Evolutionary conservation across 2,888 invertebrate species (phyloP).

Genomic region (Pyrrhopygopsis socrates): DNA sequence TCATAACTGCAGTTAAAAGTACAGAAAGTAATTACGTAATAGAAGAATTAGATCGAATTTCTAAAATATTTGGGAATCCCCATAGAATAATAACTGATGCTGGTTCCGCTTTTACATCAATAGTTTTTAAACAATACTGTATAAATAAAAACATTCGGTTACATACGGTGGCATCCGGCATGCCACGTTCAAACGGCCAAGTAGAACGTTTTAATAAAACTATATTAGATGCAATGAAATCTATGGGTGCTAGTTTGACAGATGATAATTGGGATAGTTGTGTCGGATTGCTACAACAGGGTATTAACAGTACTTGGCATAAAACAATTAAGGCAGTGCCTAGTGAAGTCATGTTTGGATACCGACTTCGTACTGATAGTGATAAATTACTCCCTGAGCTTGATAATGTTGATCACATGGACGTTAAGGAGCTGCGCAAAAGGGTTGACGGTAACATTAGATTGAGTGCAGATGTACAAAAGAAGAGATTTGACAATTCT

Average conservation of each 20-base stretch:
- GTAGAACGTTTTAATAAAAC: slow-evolving; percentile 86
- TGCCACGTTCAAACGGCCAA: slow-evolving; percentile 85
- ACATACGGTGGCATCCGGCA: not conserved
- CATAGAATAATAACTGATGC: not conserved
- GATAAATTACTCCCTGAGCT: not conserved
- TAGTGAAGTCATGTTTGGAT: slow-evolving; percentile 83
- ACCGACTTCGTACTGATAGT: slow-evolving; percentile 37
- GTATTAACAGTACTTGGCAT: slow-evolving; percentile 84
- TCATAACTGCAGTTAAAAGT: not conserved
- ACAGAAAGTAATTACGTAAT: not conserved
- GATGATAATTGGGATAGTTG: slow-evolving; percentile 85
- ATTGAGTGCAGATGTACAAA: not conserved
- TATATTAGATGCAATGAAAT: slow-evolving; percentile 82
- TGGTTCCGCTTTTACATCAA: not conserved
- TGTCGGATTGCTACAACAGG: slow-evolving; percentile 85
- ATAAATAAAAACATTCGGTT: not conserved
- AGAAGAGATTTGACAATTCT: not conserved
- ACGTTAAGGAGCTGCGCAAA: not conserved
- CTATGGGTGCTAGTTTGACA: slow-evolving; percentile 74
- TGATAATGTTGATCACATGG: not conserved
- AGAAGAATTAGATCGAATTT: not conserved
- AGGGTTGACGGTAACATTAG: not conserved
- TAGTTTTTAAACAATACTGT: not conserved
- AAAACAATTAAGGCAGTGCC: slow-evolving; percentile 83
- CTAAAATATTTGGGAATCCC: not conserved